Evolutionary conservation across 2,113 vertebrate species (phyloP), one percentile per base, ranked within the genome.

Genomic region (Danionella cerebrum): DNA sequence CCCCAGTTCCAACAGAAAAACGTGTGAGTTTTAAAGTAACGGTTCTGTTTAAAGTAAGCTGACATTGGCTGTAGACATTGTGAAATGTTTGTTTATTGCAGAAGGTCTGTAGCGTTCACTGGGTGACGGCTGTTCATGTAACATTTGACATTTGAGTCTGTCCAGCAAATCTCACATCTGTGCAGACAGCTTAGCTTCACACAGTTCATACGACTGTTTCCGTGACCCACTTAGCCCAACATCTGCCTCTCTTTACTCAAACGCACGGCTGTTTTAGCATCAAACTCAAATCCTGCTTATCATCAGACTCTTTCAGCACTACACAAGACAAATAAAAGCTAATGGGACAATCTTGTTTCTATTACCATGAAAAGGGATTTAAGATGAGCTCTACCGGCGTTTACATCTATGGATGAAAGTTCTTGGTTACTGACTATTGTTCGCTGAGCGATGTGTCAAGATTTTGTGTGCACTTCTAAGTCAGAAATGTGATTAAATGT

Each of bases 161-260:
- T 73, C 70, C 41, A 14, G 44, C 42, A 42, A 22, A 65, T 33
- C 35, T 44, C 29, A 48, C 77, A 67, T 74, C 51, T 71, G 60
- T 75, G 74, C 60, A 29, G 80, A 48, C 35, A 41, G 53, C 36
- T n/a, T n/a, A n/a, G n/a, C n/a, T 60, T 67, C 50, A 38, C 74
- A 22, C 66, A 13, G 27, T 63, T 71, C 67, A 71, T 73, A 75
- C 58, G 33, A 47, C 48, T 55, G 64, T 36, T 66, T 70, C 65
- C 66, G 50, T 82, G 79, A 81, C 78, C 83, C 68, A 82, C 71
- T 82, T 82, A 72, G 27, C 10, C 33, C 3, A 76, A 60, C 58
- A 74, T 80, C 77, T 78, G 71, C 63, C 69, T 71, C 18, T 45
- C 44, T 58, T 47, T 42, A n/a, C 24, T n/a, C n/a, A n/a, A n/a